These are phyloP conservation scores for Archegozetes longisetosus DNA, from an alignment of 1,140 invertebrate genomes.

Conservation along the genomic window DNA sequence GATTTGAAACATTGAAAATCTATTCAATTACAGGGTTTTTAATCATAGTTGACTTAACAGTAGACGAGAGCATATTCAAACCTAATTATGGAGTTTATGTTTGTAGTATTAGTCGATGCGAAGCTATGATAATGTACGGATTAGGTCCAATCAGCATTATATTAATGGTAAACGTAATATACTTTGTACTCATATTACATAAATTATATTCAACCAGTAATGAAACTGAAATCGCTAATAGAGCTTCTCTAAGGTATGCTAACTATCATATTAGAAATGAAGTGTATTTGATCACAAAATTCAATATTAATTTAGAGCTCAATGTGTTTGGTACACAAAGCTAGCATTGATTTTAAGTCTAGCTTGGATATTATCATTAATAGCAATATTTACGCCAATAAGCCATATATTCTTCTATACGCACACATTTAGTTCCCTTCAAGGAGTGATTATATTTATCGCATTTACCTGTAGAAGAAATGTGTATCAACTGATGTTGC, in stretches of 20 bases:
- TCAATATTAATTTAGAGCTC: slow-evolving; percentile 18
- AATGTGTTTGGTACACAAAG: slow-evolving; percentile 34
- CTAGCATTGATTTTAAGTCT: slow-evolving; percentile 35
- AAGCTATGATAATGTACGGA: slow-evolving; percentile 37
- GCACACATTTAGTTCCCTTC: slow-evolving; percentile 31
- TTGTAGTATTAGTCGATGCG: slow-evolving; percentile 28
- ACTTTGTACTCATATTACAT: slow-evolving; percentile 35
- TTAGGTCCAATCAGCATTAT: slow-evolving; percentile 34
- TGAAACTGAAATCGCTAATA: slow-evolving; percentile 17
- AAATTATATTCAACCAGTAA: slow-evolving; percentile 19
- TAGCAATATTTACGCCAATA: slow-evolving; percentile 25
- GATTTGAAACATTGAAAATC: too few relatives aligned
- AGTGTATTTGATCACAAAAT: not conserved
- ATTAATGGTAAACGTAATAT: slow-evolving; percentile 31
- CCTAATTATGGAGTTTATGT: not conserved
- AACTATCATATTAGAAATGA: not conserved
- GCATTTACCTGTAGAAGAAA: slow-evolving; percentile 32
- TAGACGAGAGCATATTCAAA: not conserved
- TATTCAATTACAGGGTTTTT: too few relatives aligned
- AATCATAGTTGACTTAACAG: too few relatives aligned
- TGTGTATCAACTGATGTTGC: slow-evolving; percentile 22
- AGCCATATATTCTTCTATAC: slow-evolving; percentile 26
- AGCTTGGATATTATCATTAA: slow-evolving; percentile 34
- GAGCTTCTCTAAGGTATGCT: not conserved
- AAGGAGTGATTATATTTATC: slow-evolving; percentile 35